These are phyloP conservation scores for Plebejus anna DNA, from an alignment of 2,888 invertebrate species.

Conservation along the genomic window DNA sequence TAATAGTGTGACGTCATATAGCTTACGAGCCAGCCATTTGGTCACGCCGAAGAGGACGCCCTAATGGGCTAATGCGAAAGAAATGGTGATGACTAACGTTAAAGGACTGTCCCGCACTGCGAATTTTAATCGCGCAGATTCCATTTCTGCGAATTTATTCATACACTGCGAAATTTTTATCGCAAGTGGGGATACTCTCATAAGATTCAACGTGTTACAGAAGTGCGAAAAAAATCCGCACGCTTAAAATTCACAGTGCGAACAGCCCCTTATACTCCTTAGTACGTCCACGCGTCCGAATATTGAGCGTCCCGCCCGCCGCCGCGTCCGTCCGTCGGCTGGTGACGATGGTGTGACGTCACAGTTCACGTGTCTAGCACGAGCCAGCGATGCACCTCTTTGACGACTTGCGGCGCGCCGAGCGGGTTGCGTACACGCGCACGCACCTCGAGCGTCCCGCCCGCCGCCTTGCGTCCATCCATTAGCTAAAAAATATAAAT, in stretches of 20 bases:
- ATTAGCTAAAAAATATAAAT: slow-evolving; percentile 82
- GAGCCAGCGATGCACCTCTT: slow-evolving; percentile 95
- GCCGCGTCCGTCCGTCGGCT: slow-evolving; percentile 94
- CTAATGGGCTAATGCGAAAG: no score
- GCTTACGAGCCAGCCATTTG: not conserved
- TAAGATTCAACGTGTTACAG: no score
- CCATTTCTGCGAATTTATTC: no score
- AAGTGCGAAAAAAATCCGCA: no score
- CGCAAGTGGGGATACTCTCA: no score
- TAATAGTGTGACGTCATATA: not conserved
- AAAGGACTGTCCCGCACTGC: no score
- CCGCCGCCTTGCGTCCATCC: slow-evolving; percentile 92
- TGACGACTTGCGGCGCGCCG: slow-evolving; percentile 92
- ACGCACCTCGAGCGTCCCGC: slow-evolving; percentile 94
- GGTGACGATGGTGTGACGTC: slow-evolving; percentile 31
- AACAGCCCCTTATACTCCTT: no score
- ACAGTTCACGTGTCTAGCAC: slow-evolving; percentile 81
- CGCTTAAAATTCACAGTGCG: no score
- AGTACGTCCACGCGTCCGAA: not conserved
- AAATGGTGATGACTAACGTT: no score
- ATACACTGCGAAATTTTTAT: no score
- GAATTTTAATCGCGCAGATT: no score
- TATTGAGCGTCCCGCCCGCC: slow-evolving; percentile 86
- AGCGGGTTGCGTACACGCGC: slow-evolving; percentile 93
- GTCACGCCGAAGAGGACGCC: not conserved